Evolutionary conservation across 2,888 invertebrate genomes (phyloP), one percentile per base, ranked within the genome.

Genomic region (Folsomia manolachei): DNA sequence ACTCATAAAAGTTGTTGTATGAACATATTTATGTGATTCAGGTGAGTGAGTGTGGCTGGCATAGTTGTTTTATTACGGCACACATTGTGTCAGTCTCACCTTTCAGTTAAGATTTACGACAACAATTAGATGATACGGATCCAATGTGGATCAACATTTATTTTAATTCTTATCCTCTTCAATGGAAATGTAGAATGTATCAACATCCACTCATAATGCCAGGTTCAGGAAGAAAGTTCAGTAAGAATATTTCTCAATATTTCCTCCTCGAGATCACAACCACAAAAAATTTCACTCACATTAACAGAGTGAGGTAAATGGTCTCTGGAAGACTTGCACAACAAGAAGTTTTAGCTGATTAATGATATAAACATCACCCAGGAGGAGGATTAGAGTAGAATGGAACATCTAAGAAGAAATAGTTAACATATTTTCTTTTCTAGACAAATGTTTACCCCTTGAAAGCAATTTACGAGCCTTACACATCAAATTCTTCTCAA

Each of bases 381-480:
- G 71, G 71, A 72, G 65, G 27, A 24, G 24, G 25, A 26, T n/a
- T n/a, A n/a, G n/a, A n/a, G n/a, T n/a, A n/a, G n/a, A n/a, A n/a
- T n/a, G n/a, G n/a, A n/a, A n/a, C n/a, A n/a, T n/a, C n/a, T n/a
- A n/a, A n/a, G n/a, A n/a, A n/a, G n/a, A 67, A 67, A 66, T 66
- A 71, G 61, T 70, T 75, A 73, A 77, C 77, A 75, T 75, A 78
- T 75, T 78, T 76, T 74, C 73, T 70, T 74, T n/a, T n/a, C n/a
- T 76, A 78, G 76, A 79, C 80, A 76, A 78, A 73, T 80, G 80
- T 80, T 80, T 80, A 79, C 75, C 72, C 73, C 75, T 60, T 52
- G 69, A 69, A 78, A 74, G 69, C 75, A 80, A 80, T 80, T 80
- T 80, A 80, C 79, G 80, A 80, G 74, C 69, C 71, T 71, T 62